Percentiles rank a stretch among this genome's conserved stretches.
Conservation (phyloP, 2,797 vertebrate species). For the Fistularia tabacaria region DNA sequence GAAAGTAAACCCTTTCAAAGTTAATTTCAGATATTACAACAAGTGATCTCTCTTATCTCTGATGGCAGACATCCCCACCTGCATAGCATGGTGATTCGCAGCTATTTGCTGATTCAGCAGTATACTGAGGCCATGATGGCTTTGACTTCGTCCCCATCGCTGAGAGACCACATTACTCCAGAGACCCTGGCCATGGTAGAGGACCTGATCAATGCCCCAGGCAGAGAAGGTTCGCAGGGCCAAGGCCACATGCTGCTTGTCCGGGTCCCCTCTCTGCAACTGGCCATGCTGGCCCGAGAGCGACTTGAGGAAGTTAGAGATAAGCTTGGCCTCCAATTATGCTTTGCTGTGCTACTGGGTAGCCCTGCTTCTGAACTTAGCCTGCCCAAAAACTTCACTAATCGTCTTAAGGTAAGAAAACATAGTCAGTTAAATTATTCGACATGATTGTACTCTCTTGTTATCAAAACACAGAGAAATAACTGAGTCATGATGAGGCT, state of each 20-base stretch:
- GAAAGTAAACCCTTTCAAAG: no score
- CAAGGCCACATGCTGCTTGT: slow-evolving; percentile 95
- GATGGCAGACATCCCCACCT: slow-evolving; percentile 86
- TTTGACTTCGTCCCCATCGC: slow-evolving; percentile 85
- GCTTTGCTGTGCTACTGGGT: slow-evolving; percentile 93
- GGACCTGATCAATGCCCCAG: slow-evolving; percentile 85
- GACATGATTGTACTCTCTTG: no score
- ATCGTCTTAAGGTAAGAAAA: slow-evolving; percentile 83
- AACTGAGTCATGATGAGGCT: no score
- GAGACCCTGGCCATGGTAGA: slow-evolving; percentile 96
- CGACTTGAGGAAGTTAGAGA: slow-evolving; percentile 92
- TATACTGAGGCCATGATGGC: slow-evolving; percentile 98
- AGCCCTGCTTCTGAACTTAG: slow-evolving; percentile 86
- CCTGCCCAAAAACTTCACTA: slow-evolving; percentile 82
- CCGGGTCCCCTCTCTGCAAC: slow-evolving; percentile 91
- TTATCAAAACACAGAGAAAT: no score
- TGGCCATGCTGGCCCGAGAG: slow-evolving; percentile 94
- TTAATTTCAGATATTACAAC: no score
- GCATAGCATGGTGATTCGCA: slow-evolving; percentile 98
- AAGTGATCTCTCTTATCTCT: not conserved
- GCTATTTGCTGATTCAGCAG: slow-evolving; percentile 98
- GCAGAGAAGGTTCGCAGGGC: slow-evolving; percentile 79
- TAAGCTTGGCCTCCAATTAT: slow-evolving; percentile 89
- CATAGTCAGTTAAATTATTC: not conserved
- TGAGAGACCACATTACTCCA: slow-evolving; percentile 92